These are phyloP conservation scores for Irena cyanogastra DNA, from an alignment of 2,113 vertebrate genomes.

Conservation along the genomic window DNA sequence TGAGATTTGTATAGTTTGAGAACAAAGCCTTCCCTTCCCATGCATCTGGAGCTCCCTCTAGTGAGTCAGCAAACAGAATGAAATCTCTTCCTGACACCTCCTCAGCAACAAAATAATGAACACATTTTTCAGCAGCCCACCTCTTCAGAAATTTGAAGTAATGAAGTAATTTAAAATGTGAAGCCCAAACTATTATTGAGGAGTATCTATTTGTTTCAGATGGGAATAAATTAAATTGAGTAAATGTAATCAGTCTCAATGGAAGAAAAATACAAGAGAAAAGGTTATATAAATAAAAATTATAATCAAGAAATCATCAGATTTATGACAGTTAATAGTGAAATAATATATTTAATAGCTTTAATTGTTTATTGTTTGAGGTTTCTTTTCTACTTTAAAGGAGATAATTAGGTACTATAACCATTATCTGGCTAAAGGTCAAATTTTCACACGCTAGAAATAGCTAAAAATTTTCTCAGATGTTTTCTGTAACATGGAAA, in stretches of 20 bases:
- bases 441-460: background rate
- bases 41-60: conserved; percentile 77
- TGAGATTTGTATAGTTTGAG: background rate
- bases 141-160: background rate
- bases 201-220: background rate
- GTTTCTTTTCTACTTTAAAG: background rate
- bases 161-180: background rate
- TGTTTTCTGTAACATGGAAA: conserved; percentile 5
- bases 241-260: background rate
- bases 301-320: background rate
- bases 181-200: background rate
- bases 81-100: background rate
- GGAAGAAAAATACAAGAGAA: background rate
- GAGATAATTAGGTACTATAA: background rate
- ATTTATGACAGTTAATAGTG: background rate
- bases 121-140: background rate
- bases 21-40: conserved; percentile 8
- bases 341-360: background rate
- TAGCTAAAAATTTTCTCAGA: background rate
- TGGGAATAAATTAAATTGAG: background rate
- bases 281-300: background rate
- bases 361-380: background rate
- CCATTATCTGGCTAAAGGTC: background rate
- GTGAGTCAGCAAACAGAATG: background rate
- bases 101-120: background rate